Evolutionary conservation across 2,797 vertebrate species (phyloP).

Genomic region (Oreochromis grahami): DNA sequence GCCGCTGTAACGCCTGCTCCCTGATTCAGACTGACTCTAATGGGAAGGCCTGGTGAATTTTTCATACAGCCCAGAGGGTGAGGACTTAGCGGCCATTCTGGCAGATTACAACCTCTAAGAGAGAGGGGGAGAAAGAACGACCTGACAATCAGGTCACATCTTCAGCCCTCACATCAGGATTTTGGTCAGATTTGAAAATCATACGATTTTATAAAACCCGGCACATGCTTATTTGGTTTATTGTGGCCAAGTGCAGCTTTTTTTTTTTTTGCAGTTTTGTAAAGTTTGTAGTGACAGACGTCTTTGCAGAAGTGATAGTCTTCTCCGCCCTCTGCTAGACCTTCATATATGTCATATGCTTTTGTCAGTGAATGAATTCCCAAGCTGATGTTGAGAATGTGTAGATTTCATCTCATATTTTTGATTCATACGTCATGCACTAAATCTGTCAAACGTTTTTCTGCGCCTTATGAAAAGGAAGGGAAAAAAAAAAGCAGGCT

Average conservation of each 20-base stretch:
- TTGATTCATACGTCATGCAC: neutral
- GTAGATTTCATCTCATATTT: neutral
- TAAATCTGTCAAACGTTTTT: constrained; percentile 16
- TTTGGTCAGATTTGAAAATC: neutral
- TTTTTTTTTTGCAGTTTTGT: neutral
- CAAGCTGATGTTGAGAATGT: neutral
- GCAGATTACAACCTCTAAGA: constrained; percentile 71
- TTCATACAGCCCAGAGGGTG: constrained; percentile 87
- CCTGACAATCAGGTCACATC: neutral
- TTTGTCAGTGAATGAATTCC: neutral
- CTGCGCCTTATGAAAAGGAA: constrained; percentile 13
- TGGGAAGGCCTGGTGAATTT: constrained; percentile 90
- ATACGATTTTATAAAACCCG: neutral
- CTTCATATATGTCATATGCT: neutral
- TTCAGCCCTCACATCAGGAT: neutral
- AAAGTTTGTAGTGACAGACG: neutral
- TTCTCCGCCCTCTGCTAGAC: neutral
- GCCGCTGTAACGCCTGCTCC: constrained; percentile 47
- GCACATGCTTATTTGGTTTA: neutral
- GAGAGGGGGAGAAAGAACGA: neutral
- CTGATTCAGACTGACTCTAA: constrained; percentile 88
- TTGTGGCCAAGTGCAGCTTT: neutral
- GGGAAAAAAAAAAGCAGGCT: neutral
- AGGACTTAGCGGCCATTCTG: constrained; percentile 72
- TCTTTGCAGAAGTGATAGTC: neutral